Evolutionary conservation across 2,888 invertebrate species (phyloP).

Genomic region (Tetragnatha montana): DNA sequence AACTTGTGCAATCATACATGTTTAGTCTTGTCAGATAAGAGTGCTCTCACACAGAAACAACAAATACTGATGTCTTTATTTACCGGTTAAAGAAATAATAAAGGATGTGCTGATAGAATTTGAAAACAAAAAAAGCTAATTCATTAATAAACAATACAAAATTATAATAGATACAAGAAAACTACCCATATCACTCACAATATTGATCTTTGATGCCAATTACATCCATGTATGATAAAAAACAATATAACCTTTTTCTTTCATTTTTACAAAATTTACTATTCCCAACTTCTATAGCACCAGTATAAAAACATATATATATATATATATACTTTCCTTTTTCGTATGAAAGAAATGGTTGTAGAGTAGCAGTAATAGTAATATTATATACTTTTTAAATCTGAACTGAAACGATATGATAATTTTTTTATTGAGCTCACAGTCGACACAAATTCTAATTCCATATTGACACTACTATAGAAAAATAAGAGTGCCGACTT

Average conservation of each 20-base stretch:
- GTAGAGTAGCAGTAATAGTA: constrained; percentile 30
- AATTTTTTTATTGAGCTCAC: constrained; percentile 57
- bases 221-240: constrained; percentile 37
- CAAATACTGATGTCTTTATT: constrained; percentile 12
- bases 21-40: background rate
- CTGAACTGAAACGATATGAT: constrained; percentile 55
- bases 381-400: constrained; percentile 29
- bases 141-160: constrained; percentile 10
- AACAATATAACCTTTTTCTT: constrained; percentile 29
- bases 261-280: constrained; percentile 49
- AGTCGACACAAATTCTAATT: constrained; percentile 59
- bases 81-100: constrained; percentile 8
- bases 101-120: constrained; percentile 17
- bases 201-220: constrained; percentile 31
- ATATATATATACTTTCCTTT: constrained; percentile 34
- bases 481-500: constrained; percentile 58
- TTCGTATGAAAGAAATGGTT: constrained; percentile 32
- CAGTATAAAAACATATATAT: constrained; percentile 47
- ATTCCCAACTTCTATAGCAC: constrained; percentile 48
- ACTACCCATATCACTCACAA: constrained; percentile 27
- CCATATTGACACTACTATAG: constrained; percentile 58
- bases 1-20: no score
- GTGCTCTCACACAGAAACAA: constrained; percentile 15
- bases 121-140: constrained; percentile 23
- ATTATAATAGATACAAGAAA: constrained; percentile 11